A percentile compares a stretch with the other conserved stretches of the same genome.
These are phyloP conservation scores for Actinia tenebrosa DNA, from an alignment of 64 coral and sea anemone genomes.

Conservation along the genomic window DNA sequence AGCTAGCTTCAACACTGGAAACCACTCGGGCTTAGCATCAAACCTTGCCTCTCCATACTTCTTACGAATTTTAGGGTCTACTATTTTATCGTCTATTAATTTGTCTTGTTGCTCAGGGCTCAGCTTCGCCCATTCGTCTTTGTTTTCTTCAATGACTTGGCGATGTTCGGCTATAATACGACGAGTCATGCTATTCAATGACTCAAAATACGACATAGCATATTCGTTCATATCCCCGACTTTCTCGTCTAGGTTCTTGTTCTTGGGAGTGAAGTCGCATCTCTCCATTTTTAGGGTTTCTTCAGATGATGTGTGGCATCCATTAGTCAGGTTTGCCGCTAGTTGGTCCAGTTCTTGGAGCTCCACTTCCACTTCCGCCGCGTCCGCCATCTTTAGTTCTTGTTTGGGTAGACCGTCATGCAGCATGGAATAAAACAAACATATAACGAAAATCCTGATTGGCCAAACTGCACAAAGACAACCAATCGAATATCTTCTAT, in stretches of 20 bases:
- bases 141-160: slow-evolving; percentile 80
- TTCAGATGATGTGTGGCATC: slow-evolving; percentile 3
- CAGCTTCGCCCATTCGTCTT: slow-evolving; percentile 71
- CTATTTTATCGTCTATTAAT: slow-evolving; percentile 81
- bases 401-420: slow-evolving; percentile 9
- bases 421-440: neutral
- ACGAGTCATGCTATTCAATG: slow-evolving; percentile 83
- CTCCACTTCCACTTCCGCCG: slow-evolving; percentile 57
- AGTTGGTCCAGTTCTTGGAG: slow-evolving; percentile 33
- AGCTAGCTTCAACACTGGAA: slow-evolving; percentile 89
- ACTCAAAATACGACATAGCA: slow-evolving; percentile 85
- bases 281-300: slow-evolving; percentile 21
- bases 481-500: slow-evolving; percentile 7
- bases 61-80: slow-evolving; percentile 67
- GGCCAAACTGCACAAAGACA: neutral
- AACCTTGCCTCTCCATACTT: slow-evolving; percentile 58
- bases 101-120: slow-evolving; percentile 88
- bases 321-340: slow-evolving; percentile 36
- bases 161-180: slow-evolving; percentile 92
- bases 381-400: slow-evolving; percentile 55
- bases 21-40: slow-evolving; percentile 69
- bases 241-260: slow-evolving; percentile 37
- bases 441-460: slow-evolving; percentile 27
- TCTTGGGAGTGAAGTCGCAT: slow-evolving; percentile 68
- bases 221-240: slow-evolving; percentile 89